Evolutionary conservation across 2,797 vertebrate genomes (phyloP), one percentile per base, ranked within the genome.

Genomic region (Urosaurus nigricauda): DNA sequence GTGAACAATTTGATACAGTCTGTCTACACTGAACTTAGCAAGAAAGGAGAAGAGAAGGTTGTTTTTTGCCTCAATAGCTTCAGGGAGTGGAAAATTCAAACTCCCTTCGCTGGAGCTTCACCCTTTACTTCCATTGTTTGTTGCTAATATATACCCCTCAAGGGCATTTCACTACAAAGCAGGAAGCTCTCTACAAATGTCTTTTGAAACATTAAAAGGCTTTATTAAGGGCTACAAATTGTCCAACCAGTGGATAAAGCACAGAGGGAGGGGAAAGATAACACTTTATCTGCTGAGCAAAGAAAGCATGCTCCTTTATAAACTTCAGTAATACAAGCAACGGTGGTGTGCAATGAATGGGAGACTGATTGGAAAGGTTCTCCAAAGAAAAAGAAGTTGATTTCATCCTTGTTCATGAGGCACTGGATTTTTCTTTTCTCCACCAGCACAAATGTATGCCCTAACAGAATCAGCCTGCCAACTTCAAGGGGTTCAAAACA

Each of bases 401-500:
- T 95, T 95, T 88, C 91, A 95, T 94, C 88, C 88, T 93, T 89
- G 37, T 82, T 65, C 32, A 1, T 82, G 13, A 91, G 77, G 90
- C 89, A 65, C 77, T 89, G 77, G 81, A 58, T 88, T 94, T 94
- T 93, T 37, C 24, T 35, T 58, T 26, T 7, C 35, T 40, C 83
- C 88, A 83, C 63, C 79, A 90, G 29, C 68, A 92, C 91, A 16
- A 68, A 94, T 93, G 87, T 88, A 81, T 79, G 51, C 92, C 77
- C 74, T 2, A 11, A 93, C 92, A 93, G 86, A 93, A 94, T 87
- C 91, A 93, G 94, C 87, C 86, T 92, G 87, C 84, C 91, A 93
- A 90, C 93, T 94, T 94, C 92, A 90, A 94, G 70, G 35, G 83
- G 51, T 89, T 95, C 92, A 93, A 94, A 94, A 94, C 74, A 92